These are phyloP conservation scores for Reticulitermes speratus DNA, from an alignment of 1,140 invertebrate species.

Conservation along the genomic window DNA sequence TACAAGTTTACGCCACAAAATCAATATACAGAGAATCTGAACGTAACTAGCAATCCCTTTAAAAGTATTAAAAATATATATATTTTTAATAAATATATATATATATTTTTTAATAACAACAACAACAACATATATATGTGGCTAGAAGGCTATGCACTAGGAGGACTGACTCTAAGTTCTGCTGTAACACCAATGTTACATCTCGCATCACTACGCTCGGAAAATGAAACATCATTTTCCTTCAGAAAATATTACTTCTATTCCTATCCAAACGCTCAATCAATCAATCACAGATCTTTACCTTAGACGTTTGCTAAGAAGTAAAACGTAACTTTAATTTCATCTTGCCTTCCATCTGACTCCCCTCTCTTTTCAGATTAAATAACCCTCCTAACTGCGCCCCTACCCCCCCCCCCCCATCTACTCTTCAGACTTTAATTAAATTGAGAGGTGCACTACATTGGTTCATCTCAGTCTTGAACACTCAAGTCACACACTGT, in stretches of 20 bases:
- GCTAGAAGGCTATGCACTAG: too few relatives aligned
- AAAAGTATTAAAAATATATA: too few relatives aligned
- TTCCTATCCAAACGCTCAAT: conserved; percentile 6
- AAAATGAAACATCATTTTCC: background rate
- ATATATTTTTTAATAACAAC: too few relatives aligned
- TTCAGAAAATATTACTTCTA: background rate
- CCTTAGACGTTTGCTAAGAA: background rate
- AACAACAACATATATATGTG: too few relatives aligned
- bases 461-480: background rate
- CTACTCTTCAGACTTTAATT: conserved; percentile 3
- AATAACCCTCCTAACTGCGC: background rate
- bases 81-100: too few relatives aligned
- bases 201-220: background rate
- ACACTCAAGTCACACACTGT: background rate
- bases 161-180: too few relatives aligned
- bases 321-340: background rate
- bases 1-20: too few relatives aligned
- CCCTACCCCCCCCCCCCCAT: background rate
- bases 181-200: too few relatives aligned
- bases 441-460: background rate
- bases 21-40: too few relatives aligned
- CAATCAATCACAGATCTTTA: background rate
- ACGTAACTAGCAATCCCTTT: too few relatives aligned
- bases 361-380: background rate
- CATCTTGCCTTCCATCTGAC: background rate